Evolutionary conservation across 2,797 vertebrate species (phyloP).

Genomic region (Malurus splendens): DNA sequence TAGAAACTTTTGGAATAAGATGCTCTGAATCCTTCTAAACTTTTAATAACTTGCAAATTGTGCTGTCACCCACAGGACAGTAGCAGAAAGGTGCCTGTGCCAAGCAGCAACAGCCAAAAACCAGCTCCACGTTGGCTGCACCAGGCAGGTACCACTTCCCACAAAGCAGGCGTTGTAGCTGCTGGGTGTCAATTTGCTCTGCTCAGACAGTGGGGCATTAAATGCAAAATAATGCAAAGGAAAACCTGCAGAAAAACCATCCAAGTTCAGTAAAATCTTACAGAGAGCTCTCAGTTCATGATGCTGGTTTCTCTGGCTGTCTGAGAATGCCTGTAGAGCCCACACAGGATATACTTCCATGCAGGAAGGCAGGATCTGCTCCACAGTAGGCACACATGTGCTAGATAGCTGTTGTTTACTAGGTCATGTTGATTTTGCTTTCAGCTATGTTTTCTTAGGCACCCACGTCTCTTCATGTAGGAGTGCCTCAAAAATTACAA

Average conservation of each 20-base stretch:
- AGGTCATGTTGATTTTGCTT: conserved; percentile 49
- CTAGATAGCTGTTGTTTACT: conserved; percentile 51
- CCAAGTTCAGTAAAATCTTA: background rate
- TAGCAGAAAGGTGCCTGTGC: background rate
- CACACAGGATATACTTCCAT: background rate
- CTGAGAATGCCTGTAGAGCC: background rate
- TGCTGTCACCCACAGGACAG: conserved; percentile 12
- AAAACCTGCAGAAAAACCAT: background rate
- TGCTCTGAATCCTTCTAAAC: conserved; percentile 31
- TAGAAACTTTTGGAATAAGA: background rate
- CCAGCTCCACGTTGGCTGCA: background rate
- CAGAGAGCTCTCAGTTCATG: background rate
- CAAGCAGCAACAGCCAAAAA: background rate
- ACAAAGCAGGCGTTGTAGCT: background rate
- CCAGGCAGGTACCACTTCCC: background rate
- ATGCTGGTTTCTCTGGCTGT: rapidly evolving
- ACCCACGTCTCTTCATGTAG: conserved; percentile 41
- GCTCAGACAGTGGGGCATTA: background rate
- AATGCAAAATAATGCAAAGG: background rate
- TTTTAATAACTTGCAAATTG: conserved; percentile 24
- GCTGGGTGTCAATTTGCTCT: background rate
- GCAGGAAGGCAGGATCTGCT: background rate
- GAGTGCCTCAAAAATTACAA: conserved; percentile 46
- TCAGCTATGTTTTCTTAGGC: conserved; percentile 50
- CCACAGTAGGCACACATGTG: conserved; percentile 37